phyloP scores from a whole-genome alignment of 2,888 invertebrate genomes.

The Ommatoiulus sabulosus region DNA sequence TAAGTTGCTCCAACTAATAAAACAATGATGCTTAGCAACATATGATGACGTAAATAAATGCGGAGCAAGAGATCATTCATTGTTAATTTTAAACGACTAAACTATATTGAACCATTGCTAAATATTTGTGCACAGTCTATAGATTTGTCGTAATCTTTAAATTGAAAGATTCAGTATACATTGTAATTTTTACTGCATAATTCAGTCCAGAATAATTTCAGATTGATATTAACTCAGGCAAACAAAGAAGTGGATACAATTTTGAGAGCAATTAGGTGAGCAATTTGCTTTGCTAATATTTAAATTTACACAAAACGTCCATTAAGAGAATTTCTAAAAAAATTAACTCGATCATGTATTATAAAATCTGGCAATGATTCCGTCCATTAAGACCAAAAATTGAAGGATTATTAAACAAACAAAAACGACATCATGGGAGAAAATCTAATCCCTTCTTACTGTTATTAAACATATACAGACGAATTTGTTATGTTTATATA shows the following conservation, averaged over 20 bases:
- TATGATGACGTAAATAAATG: background rate
- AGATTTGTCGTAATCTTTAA: background rate
- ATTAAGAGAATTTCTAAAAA: background rate
- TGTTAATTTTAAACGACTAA: background rate
- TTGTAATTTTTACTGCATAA: background rate
- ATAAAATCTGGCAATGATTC: too few relatives aligned
- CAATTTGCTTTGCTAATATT: background rate
- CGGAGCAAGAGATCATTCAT: background rate
- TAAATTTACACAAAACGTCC: background rate
- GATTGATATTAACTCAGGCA: background rate
- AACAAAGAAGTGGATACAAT: background rate
- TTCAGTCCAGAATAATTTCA: background rate
- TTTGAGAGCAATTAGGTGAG: background rate
- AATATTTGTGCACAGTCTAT: background rate
- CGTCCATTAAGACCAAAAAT: too few relatives aligned
- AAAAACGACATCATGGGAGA: too few relatives aligned
- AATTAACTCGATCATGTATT: too few relatives aligned
- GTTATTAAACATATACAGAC: too few relatives aligned
- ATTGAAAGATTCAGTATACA: background rate
- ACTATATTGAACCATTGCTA: background rate
- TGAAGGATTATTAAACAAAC: too few relatives aligned
- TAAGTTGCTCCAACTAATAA: background rate
- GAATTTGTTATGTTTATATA: too few relatives aligned
- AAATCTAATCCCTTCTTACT: too few relatives aligned
- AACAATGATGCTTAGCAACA: background rate